Evolutionary conservation across 2,113 vertebrate genomes (phyloP).

Genomic region (Nannospalax galili): DNA sequence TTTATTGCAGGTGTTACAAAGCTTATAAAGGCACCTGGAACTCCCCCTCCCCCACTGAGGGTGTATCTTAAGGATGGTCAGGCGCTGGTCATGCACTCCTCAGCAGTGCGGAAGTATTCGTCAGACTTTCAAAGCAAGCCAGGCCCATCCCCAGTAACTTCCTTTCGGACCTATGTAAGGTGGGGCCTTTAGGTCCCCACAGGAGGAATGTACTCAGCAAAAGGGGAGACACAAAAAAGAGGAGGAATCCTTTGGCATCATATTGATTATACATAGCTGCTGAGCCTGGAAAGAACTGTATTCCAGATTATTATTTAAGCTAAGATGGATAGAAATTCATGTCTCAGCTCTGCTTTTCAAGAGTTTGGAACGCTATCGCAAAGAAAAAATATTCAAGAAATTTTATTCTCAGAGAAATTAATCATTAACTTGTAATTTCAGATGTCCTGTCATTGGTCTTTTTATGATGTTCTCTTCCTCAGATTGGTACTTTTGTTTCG

Average conservation of each 20-base stretch:
- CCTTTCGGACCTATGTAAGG: too few species aligned
- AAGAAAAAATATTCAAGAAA: not conserved
- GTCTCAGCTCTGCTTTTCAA: not conserved
- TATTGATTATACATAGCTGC: not conserved
- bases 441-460: not conserved
- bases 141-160: too few species aligned
- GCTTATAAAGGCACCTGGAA: too few species aligned
- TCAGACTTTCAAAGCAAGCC: too few species aligned
- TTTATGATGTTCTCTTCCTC: constrained; percentile 24
- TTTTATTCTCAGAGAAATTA: constrained; percentile 25
- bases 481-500: not conserved
- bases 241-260: too few species aligned
- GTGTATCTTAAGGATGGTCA: too few species aligned
- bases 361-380: constrained; percentile 27
- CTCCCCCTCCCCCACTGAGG: too few species aligned
- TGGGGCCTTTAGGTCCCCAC: too few species aligned
- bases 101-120: too few species aligned
- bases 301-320: not conserved
- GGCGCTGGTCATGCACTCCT: too few species aligned
- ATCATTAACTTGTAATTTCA: constrained; percentile 39
- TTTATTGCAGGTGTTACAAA: too few species aligned
- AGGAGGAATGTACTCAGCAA: not conserved
- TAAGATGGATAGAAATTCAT: not conserved
- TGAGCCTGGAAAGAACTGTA: not conserved
- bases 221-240: not conserved